phyloP scores from a whole-genome alignment of 2,888 invertebrate genomes.

The Masnerella sp. region DNA sequence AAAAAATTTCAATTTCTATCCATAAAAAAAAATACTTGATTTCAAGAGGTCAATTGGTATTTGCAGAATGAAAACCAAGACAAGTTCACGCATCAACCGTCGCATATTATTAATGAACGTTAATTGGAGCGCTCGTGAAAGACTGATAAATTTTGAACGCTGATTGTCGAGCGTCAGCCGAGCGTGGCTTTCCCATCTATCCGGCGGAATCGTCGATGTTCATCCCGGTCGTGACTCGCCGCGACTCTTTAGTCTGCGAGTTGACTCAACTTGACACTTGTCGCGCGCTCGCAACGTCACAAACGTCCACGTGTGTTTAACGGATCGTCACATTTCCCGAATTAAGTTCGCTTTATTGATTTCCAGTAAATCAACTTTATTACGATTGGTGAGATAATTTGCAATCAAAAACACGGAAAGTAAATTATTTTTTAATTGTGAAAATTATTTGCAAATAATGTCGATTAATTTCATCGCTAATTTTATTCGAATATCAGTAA shows the following conservation, averaged over 20 bases:
- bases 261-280: slow-evolving; percentile 51
- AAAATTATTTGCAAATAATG: too few species aligned
- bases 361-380: too few species aligned
- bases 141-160: slow-evolving; percentile 49
- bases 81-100: not conserved
- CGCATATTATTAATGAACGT: slow-evolving; percentile 12
- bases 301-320: slow-evolving; percentile 18
- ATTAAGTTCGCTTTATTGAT: slow-evolving; percentile 25
- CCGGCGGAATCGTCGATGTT: slow-evolving; percentile 35
- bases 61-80: slow-evolving; percentile 2
- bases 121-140: slow-evolving; percentile 43
- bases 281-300: slow-evolving; percentile 34
- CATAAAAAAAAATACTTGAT: too few species aligned
- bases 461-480: too few species aligned
- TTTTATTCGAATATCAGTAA: too few species aligned
- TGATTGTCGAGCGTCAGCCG: slow-evolving; percentile 44
- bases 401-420: too few species aligned
- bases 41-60: too few species aligned
- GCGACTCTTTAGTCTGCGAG: slow-evolving; percentile 49
- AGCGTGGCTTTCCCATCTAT: slow-evolving; percentile 46
- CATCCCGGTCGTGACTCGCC: slow-evolving; percentile 29
- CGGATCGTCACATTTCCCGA: slow-evolving; percentile 12
- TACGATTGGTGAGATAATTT: too few species aligned
- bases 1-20: too few species aligned
- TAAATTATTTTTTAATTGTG: too few species aligned